Evolutionary conservation across 2,888 invertebrate genomes (phyloP).

Genomic region (Ferdinandea cuprea): DNA sequence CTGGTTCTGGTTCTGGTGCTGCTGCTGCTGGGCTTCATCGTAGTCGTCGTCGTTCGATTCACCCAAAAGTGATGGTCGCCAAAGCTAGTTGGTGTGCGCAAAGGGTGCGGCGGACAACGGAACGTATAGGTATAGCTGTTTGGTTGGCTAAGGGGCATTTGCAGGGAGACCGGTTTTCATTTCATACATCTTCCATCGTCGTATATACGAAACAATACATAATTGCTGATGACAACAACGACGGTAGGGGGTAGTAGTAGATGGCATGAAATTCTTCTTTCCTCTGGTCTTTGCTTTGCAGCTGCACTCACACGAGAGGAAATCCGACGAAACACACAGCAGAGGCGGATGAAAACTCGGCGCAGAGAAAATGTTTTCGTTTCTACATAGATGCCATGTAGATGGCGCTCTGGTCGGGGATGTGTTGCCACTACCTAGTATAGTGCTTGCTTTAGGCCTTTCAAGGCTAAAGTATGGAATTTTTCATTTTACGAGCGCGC

Average conservation of each 20-base stretch:
- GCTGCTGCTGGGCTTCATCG: constrained; percentile 58
- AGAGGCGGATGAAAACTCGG: constrained; percentile 23
- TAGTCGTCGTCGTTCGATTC: constrained; percentile 46
- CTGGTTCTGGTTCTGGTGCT: constrained; percentile 60
- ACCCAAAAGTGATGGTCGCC: constrained; percentile 63
- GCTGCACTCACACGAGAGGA: constrained; percentile 48
- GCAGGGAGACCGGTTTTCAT: constrained; percentile 71
- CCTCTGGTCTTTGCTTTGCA: constrained; percentile 42
- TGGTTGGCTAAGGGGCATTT: constrained; percentile 58
- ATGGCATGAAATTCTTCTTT: constrained; percentile 52
- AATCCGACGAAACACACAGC: constrained; percentile 16
- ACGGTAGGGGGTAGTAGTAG: constrained; percentile 46
- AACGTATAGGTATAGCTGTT: constrained; percentile 26
- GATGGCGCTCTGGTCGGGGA: constrained; percentile 37
- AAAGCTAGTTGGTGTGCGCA: constrained; percentile 23
- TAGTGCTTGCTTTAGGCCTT: constrained; percentile 2
- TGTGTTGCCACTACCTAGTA: constrained; percentile 36
- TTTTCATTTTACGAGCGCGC: not conserved
- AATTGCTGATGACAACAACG: constrained; percentile 64
- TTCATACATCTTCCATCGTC: constrained; percentile 63
- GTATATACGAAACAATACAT: constrained; percentile 53
- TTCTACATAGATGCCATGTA: constrained; percentile 21
- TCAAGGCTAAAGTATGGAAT: constrained; percentile 40
- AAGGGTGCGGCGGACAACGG: constrained; percentile 50
- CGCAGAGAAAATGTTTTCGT: constrained; percentile 21